These are phyloP conservation scores for Crotalus tigris DNA, from an alignment of 2,113 vertebrate species.

Conservation along the genomic window DNA sequence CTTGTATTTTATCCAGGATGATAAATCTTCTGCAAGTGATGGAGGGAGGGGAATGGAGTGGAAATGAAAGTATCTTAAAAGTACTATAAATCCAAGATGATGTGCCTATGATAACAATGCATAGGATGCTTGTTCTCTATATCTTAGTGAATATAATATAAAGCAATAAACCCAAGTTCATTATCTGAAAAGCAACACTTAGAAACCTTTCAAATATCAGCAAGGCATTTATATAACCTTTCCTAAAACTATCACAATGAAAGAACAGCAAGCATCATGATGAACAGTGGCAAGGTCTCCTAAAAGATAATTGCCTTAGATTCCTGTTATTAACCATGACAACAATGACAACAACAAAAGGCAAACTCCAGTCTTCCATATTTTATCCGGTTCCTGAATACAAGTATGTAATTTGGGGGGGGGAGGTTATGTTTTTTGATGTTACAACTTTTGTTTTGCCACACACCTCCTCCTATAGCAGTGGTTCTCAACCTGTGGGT, in stretches of 20 bases:
- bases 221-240: background rate
- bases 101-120: slow-evolving; percentile 60
- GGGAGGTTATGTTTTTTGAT: background rate
- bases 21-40: background rate
- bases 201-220: slow-evolving; percentile 16
- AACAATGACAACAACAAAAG: background rate
- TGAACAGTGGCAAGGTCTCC: background rate
- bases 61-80: slow-evolving; percentile 14
- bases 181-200: slow-evolving; percentile 38
- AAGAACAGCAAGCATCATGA: background rate
- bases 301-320: background rate
- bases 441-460: background rate
- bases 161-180: slow-evolving; percentile 47
- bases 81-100: slow-evolving; percentile 33
- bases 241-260: background rate
- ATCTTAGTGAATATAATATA: slow-evolving; percentile 43
- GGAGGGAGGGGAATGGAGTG: slow-evolving; percentile 8
- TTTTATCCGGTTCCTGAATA: background rate
- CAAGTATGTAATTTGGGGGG: background rate
- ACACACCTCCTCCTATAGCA: background rate
- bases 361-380: background rate
- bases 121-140: slow-evolving; percentile 44
- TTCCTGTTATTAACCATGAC: background rate
- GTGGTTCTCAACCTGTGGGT: too few relatives aligned
- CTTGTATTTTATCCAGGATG: slow-evolving; percentile 7